Conservation (phyloP, 2,113 vertebrate genomes). For the Neolamprologus brichardi region DNA sequence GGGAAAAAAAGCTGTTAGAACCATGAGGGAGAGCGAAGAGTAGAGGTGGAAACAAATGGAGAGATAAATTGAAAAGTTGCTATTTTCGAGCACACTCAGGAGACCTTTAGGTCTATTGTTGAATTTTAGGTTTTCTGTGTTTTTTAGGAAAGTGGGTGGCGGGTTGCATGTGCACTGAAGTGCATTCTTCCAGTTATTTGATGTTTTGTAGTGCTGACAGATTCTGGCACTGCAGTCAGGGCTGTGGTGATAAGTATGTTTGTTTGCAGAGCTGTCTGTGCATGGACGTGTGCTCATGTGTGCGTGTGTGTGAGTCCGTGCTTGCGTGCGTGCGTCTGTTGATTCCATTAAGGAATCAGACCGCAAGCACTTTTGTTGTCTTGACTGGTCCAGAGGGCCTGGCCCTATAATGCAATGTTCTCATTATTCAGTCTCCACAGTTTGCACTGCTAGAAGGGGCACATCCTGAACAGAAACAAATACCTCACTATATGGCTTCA, state of each 20-base stretch:
- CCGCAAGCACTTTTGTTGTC: slow-evolving; percentile 48
- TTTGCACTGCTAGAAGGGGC: slow-evolving; percentile 16
- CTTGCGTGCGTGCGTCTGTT: not conserved
- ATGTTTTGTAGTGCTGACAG: slow-evolving; percentile 39
- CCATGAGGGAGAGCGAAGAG: not conserved
- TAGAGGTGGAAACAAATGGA: slow-evolving; percentile 18
- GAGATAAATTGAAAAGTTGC: slow-evolving; percentile 26
- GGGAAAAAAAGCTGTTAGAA: not conserved
- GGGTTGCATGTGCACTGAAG: slow-evolving; percentile 13
- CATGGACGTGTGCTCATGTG: not conserved
- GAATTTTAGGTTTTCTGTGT: slow-evolving; percentile 4
- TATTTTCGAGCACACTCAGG: slow-evolving; percentile 23
- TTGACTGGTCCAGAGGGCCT: slow-evolving; percentile 40
- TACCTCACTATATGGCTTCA: not conserved
- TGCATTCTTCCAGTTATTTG: slow-evolving; percentile 23
- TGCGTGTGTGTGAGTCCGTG: not conserved
- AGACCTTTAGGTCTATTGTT: slow-evolving; percentile 34
- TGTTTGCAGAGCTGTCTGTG: not conserved
- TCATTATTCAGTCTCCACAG: slow-evolving; percentile 40
- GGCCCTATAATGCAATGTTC: slow-evolving; percentile 51
- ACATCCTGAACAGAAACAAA: not conserved
- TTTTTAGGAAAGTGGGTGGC: not conserved
- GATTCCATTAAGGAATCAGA: slow-evolving; percentile 58
- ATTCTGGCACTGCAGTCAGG: slow-evolving; percentile 5
- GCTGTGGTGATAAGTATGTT: slow-evolving; percentile 2